Base-by-base conservation (phyloP, 2,797 vertebrate genomes). In the Cuniculus paca region DNA sequence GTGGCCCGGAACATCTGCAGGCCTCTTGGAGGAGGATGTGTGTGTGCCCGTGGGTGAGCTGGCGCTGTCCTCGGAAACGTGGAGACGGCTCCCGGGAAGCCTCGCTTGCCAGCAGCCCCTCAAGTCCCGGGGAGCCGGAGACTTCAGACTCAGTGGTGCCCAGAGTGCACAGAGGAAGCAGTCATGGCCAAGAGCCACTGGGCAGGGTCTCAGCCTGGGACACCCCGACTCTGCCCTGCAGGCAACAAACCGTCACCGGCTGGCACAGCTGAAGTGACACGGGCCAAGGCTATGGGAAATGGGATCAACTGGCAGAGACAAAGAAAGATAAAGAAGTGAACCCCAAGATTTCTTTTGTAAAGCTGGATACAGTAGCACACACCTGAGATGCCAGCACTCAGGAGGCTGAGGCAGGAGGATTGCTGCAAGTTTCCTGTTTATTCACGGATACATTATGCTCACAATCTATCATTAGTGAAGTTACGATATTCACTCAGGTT, bases 71-170 rank as follows among this genome's bases (percentile, higher is more conserved):
- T 34, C 54, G 0, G 24, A 28, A 48, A 50, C 2, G 12, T 20
- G 17, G 75, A 0, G 34, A 50, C 4, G 13, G 20, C 20, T 42
- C n/a, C 1, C 0, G n/a, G 31, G 36, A 65, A 48, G 4, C 80
- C 22, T 10, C 12, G 0, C 4, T 5, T 10, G 50, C 13, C n/a
- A 4, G 16, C 39, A 0, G 77, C 13, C 10, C 28, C 0, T 0
- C 7, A 6, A 6, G n/a, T 5, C 20, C 17, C 2, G 8, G 14
- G 54, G 39, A 42, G 0, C 22, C 0, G 0, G 2, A 2, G n/a
- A 54, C 16, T 2, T 4, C 22, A 50, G 5, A 20, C 28, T 34
- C n/a, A 26, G 16, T 5, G 22, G 24, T 6, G 0, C 3, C 31
- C 42, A 0, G 31, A n/a, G 2, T 34, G 6, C 34, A 13, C 28